Conservation (phyloP, 2,797 vertebrate genomes). For the Helarctos malayanus region DNA sequence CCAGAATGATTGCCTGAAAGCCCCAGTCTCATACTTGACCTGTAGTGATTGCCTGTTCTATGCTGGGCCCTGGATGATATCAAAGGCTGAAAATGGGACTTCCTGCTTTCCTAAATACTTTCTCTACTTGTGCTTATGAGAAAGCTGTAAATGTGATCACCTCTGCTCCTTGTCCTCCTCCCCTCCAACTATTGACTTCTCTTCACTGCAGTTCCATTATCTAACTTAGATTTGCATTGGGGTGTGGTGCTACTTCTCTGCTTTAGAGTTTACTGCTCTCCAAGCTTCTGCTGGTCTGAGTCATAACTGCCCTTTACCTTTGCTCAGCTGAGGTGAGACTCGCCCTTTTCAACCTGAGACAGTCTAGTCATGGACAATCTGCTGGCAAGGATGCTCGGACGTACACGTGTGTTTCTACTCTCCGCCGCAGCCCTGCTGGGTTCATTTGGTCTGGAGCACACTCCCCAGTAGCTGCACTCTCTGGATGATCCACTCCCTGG, state of each 20-base stretch:
- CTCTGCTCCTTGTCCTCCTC: background rate
- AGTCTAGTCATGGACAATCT: background rate
- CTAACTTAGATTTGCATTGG: background rate
- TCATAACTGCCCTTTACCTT: background rate
- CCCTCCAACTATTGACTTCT: background rate
- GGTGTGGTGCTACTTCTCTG: fast-evolving
- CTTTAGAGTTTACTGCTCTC: background rate
- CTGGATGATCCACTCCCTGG: background rate
- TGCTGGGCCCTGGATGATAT: background rate
- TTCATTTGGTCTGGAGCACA: background rate
- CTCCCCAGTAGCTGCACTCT: background rate
- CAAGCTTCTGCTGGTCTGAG: background rate
- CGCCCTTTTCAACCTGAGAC: background rate
- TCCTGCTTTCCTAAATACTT: background rate
- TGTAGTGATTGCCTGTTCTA: background rate
- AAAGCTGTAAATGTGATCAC: background rate
- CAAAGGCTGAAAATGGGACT: background rate
- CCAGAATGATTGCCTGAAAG: background rate
- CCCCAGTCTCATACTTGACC: background rate
- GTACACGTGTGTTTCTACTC: background rate
- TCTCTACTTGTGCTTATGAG: background rate
- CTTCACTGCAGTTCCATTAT: background rate
- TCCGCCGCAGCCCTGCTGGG: background rate
- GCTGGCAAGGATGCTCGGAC: background rate
- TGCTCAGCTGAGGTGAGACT: background rate